A percentile compares a stretch with the other conserved stretches of the same genome.
Conservation (phyloP, 2,797 vertebrate genomes). For the Ctenosaura bakeri region DNA sequence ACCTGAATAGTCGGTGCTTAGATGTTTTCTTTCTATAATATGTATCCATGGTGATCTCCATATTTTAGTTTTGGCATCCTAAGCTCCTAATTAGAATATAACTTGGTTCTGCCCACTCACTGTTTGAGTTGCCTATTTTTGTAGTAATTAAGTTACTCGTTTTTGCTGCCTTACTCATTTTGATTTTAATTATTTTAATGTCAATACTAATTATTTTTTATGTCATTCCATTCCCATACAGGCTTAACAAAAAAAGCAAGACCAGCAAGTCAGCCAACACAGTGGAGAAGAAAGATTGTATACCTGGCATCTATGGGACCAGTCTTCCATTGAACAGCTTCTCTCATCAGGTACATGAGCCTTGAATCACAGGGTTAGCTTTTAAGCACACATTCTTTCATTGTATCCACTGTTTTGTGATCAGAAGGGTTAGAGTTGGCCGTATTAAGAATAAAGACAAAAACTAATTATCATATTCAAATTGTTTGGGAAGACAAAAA, state of each 20-base stretch:
- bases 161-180: background rate
- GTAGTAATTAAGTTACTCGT: background rate
- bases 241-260: slow-evolving; percentile 50
- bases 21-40: background rate
- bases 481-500: background rate
- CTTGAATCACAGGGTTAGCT: background rate
- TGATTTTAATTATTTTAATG: slow-evolving; percentile 26
- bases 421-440: background rate
- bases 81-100: background rate
- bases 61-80: background rate
- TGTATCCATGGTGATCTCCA: background rate
- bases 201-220: slow-evolving; percentile 21
- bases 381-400: background rate
- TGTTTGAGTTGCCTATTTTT: background rate
- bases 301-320: slow-evolving; percentile 32
- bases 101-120: background rate
- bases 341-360: slow-evolving; percentile 53
- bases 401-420: background rate
- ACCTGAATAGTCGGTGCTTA: background rate
- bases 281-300: slow-evolving; percentile 43
- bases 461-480: background rate
- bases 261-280: slow-evolving; percentile 19
- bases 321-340: background rate
- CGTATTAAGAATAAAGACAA: background rate
- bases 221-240: slow-evolving; percentile 1